Evolutionary conservation across 2,113 vertebrate genomes (phyloP).

Genomic region (Mesembrinibis cayennensis): DNA sequence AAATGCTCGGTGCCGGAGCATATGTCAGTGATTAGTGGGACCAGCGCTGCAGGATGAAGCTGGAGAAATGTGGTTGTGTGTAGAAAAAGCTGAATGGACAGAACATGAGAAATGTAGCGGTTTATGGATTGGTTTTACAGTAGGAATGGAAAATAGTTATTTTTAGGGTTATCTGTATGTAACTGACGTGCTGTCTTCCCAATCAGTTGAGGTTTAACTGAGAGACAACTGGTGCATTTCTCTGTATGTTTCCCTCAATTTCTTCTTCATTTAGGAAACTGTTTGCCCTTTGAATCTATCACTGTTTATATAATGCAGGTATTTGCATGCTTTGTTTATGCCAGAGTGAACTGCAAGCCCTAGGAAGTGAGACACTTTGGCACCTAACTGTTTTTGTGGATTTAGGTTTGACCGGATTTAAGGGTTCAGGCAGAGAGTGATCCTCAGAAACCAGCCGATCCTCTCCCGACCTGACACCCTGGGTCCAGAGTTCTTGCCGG

Average conservation of each 20-base stretch:
- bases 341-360: background rate
- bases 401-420: background rate
- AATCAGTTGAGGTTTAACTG: background rate
- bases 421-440: background rate
- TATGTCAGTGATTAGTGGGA: slow-evolving; percentile 39
- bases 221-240: background rate
- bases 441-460: background rate
- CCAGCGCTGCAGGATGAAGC: slow-evolving; percentile 16
- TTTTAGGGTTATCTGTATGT: background rate
- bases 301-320: background rate
- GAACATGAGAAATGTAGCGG: background rate
- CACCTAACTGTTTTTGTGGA: background rate
- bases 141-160: background rate
- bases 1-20: slow-evolving; percentile 11
- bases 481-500: background rate
- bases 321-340: background rate
- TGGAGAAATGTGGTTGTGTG: background rate
- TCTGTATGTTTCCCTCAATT: background rate
- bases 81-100: slow-evolving; percentile 40
- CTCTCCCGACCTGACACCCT: background rate
- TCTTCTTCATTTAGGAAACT: background rate
- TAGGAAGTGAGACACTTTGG: background rate
- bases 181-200: background rate
- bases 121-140: background rate
- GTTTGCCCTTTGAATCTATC: background rate